phyloP scores from a whole-genome alignment of 2,113 vertebrate species.

The Xenotilapia leptura region DNA sequence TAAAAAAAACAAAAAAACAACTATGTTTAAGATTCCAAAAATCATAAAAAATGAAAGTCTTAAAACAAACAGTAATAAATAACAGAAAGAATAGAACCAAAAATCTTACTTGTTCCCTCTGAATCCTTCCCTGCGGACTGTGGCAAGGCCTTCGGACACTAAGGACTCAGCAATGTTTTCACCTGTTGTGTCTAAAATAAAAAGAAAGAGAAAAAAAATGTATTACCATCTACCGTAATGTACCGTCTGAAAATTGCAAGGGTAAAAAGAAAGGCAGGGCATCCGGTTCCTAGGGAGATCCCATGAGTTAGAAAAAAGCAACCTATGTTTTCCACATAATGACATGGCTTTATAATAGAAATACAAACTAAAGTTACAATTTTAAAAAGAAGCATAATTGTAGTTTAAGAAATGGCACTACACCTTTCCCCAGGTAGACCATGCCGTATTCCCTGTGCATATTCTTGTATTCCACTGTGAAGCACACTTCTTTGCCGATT shows the following conservation, averaged over 20 bases:
- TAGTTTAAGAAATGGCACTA: background rate
- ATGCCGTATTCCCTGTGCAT: constrained; percentile 91
- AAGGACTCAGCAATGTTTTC: constrained; percentile 93
- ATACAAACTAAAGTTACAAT: background rate
- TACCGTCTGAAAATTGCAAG: background rate
- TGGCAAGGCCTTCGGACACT: constrained; percentile 86
- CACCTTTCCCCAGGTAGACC: constrained; percentile 89
- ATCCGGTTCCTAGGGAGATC: background rate
- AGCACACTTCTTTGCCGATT: constrained; percentile 97
- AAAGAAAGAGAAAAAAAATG: background rate
- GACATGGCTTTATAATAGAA: background rate
- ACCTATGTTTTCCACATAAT: background rate
- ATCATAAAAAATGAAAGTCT: background rate
- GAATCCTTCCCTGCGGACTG: constrained; percentile 89
- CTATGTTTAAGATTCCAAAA: background rate
- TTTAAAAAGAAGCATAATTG: background rate
- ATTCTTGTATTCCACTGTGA: constrained; percentile 91
- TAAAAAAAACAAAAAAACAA: rapidly evolving
- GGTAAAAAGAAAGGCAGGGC: background rate
- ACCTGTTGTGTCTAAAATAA: constrained; percentile 78
- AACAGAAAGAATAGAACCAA: background rate
- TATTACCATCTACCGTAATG: background rate
- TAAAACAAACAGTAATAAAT: background rate
- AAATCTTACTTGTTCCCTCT: constrained; percentile 85
- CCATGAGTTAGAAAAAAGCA: background rate